Percentiles rank a stretch among this genome's conserved stretches.
phyloP scores from a whole-genome alignment of 2,888 invertebrate species.

The Lochmaea capreae region DNA sequence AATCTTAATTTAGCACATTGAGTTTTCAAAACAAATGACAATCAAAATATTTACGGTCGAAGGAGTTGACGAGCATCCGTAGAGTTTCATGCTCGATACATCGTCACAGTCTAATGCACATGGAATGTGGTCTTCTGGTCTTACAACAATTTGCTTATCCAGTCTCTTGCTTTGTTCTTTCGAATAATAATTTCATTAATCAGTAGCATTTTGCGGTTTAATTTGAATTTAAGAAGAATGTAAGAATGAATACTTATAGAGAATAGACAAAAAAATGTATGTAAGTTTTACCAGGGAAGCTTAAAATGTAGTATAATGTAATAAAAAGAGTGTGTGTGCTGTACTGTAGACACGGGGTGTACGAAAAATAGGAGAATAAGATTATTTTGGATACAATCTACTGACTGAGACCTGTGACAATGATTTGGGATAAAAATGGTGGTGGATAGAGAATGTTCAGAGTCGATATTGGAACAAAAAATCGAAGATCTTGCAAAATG shows the following conservation, averaged over 20 bases:
- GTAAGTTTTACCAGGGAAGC: no score
- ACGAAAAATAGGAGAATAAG: no score
- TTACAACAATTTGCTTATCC: constrained; percentile 53
- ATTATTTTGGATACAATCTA: no score
- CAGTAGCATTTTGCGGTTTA: constrained; percentile 37
- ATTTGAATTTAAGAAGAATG: background rate
- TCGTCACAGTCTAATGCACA: constrained; percentile 59
- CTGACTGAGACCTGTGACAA: no score
- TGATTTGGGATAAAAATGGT: no score
- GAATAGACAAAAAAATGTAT: no score
- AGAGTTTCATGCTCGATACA: constrained; percentile 54
- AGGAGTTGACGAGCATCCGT: constrained; percentile 44
- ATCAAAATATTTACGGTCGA: constrained; percentile 35
- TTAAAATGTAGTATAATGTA: no score
- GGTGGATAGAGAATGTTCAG: no score
- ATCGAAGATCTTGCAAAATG: no score
- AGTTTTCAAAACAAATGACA: constrained; percentile 37
- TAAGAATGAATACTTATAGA: background rate
- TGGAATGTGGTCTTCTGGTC: constrained; percentile 57
- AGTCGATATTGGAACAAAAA: no score
- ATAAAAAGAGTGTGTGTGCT: no score
- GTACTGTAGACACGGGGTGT: no score
- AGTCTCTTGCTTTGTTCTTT: constrained; percentile 47
- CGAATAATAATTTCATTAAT: constrained; percentile 53
- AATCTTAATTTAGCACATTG: constrained; percentile 33